Percentiles rank a stretch among this genome's conserved stretches.
Conservation (phyloP, 2,888 invertebrate genomes). For the Anarsia innoxiella region DNA sequence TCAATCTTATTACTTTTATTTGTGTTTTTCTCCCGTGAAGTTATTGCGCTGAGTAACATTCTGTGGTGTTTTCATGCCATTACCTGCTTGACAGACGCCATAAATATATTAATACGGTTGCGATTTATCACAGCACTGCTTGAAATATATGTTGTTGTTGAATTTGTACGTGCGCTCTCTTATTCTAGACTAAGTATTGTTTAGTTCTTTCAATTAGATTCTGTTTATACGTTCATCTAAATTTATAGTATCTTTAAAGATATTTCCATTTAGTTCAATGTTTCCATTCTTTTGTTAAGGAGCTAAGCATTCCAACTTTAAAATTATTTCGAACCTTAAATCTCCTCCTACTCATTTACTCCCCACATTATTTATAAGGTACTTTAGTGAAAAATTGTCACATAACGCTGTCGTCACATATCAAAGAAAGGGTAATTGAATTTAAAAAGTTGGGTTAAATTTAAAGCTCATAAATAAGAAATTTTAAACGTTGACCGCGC, state of each 20-base stretch:
- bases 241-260: too few species aligned
- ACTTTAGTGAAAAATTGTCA: too few species aligned
- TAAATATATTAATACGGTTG: slow-evolving; percentile 63
- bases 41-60: slow-evolving; percentile 47
- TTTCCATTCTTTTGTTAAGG: too few species aligned
- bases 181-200: too few species aligned
- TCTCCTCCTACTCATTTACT: too few species aligned
- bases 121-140: slow-evolving; percentile 45
- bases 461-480: slow-evolving; percentile 61
- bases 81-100: slow-evolving; percentile 66
- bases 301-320: too few species aligned
- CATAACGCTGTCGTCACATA: too few species aligned
- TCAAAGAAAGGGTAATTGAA: slow-evolving; percentile 27
- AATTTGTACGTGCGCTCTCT: slow-evolving; percentile 26
- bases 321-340: too few species aligned
- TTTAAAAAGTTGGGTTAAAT: slow-evolving; percentile 50
- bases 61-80: slow-evolving; percentile 69
- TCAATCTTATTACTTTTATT: slow-evolving; percentile 53
- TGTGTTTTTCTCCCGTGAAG: slow-evolving; percentile 48
- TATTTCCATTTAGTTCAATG: too few species aligned
- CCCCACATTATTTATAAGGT: too few species aligned
- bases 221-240: too few species aligned
- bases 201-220: too few species aligned
- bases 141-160: slow-evolving; percentile 36
- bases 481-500: slow-evolving; percentile 50